phyloP scores from a whole-genome alignment of 2,797 vertebrate species.

The Moxostoma hubbsi region DNA sequence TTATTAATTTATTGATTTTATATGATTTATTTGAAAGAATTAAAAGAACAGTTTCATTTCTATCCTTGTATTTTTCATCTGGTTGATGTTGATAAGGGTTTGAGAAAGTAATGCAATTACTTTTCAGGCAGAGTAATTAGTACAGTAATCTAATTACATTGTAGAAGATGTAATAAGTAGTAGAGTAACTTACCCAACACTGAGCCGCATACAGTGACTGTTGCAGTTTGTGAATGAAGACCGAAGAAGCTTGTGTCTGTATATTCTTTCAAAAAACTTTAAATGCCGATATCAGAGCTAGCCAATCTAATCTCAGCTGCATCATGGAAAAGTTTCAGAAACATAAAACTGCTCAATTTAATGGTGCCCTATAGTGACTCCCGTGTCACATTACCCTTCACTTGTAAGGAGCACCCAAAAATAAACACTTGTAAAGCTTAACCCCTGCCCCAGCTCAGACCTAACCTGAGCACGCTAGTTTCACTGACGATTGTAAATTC shows the following conservation, averaged over 20 bases:
- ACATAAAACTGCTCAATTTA: constrained; percentile 14
- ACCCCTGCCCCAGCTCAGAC: constrained; percentile 30
- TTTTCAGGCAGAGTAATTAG: no score
- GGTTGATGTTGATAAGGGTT: no score
- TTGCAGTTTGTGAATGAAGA: background rate
- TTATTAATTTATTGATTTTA: no score
- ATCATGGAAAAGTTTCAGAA: constrained; percentile 38
- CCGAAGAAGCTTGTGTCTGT: constrained; percentile 5
- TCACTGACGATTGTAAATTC: constrained; percentile 42
- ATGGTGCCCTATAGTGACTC: background rate
- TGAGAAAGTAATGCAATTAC: no score
- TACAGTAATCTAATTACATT: no score
- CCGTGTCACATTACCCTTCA: no score
- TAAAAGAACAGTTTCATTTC: no score
- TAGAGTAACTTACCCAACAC: no score
- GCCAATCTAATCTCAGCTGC: constrained; percentile 6
- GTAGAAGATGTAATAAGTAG: no score
- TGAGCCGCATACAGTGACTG: constrained; percentile 7
- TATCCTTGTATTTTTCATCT: no score
- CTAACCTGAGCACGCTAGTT: constrained; percentile 34
- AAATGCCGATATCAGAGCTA: constrained; percentile 15
- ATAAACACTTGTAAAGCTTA: constrained; percentile 55
- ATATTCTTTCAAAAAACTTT: constrained; percentile 28
- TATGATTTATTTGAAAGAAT: no score
- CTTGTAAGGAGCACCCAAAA: constrained; percentile 33